Evolutionary conservation across 2,113 vertebrate genomes (phyloP).

Genomic region (Amphilophus citrinellus): DNA sequence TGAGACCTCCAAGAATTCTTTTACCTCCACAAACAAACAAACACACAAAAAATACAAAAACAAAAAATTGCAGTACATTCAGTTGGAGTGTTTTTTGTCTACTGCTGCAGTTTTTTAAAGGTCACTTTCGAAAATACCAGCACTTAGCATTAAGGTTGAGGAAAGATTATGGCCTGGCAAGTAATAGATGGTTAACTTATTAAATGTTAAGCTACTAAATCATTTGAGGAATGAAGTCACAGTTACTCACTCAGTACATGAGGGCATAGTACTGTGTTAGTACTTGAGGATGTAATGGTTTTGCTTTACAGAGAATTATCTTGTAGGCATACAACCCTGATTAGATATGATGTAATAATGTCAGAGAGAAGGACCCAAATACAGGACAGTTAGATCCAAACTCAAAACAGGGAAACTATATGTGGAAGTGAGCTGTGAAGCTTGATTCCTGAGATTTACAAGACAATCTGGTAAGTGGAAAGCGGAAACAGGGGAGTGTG

Average conservation of each 20-base stretch:
- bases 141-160: neutral
- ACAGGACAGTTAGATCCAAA: neutral
- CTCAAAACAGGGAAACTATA: neutral
- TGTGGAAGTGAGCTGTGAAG: neutral
- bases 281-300: neutral
- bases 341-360: neutral
- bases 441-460: neutral
- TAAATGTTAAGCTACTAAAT: neutral
- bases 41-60: no score
- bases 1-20: neutral
- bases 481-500: neutral
- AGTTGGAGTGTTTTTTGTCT: neutral
- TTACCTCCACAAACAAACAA: neutral
- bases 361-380: neutral
- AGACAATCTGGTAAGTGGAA: neutral
- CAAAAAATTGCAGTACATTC: neutral
- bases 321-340: neutral
- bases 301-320: constrained; percentile 1
- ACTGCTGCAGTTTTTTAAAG: neutral
- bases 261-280: neutral
- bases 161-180: neutral
- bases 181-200: constrained; percentile 3
- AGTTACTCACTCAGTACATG: neutral
- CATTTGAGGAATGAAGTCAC: neutral
- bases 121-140: neutral